Percentiles rank a stretch among this genome's conserved stretches.
These are phyloP conservation scores for Cepaea nemoralis DNA, from an alignment of 1,140 invertebrate species.

Conservation along the genomic window DNA sequence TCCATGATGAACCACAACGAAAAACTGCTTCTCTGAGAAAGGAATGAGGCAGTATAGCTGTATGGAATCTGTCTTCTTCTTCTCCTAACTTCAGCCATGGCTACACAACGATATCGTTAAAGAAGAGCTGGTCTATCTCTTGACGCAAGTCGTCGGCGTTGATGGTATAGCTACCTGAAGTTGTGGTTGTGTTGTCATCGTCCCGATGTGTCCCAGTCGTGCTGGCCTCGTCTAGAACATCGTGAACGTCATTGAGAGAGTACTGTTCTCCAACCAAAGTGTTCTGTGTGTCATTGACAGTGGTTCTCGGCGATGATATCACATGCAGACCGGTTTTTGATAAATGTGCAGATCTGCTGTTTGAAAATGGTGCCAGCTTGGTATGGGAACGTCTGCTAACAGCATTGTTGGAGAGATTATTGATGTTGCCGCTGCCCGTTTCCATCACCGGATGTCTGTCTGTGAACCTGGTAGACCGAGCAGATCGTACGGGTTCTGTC, in stretches of 20 bases:
- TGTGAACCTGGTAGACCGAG: slow-evolving; percentile 5
- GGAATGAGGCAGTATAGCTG: too few species aligned
- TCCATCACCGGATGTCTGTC: not conserved
- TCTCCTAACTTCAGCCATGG: too few species aligned
- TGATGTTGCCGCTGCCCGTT: not conserved
- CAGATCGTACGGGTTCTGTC: not conserved
- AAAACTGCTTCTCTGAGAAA: too few species aligned
- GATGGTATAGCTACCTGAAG: slow-evolving; percentile 66
- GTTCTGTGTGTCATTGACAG: not conserved
- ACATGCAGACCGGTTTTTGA: not conserved
- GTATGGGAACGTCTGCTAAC: not conserved
- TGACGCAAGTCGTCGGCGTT: slow-evolving; percentile 67
- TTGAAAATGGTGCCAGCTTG: not conserved
- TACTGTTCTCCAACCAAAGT: slow-evolving; percentile 52
- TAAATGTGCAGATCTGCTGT: not conserved
- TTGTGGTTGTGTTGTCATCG: slow-evolving; percentile 61
- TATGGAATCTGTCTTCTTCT: too few species aligned
- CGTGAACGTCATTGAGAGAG: slow-evolving; percentile 62
- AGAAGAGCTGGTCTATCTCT: slow-evolving; percentile 67
- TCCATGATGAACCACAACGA: too few species aligned
- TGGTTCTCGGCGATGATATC: not conserved
- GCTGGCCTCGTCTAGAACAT: slow-evolving; percentile 49
- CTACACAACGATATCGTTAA: slow-evolving; percentile 64
- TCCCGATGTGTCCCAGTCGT: slow-evolving; percentile 45
- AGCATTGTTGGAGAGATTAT: not conserved